Conservation (phyloP, 2,797 vertebrate genomes). For the Leptatherina wallacei region DNA sequence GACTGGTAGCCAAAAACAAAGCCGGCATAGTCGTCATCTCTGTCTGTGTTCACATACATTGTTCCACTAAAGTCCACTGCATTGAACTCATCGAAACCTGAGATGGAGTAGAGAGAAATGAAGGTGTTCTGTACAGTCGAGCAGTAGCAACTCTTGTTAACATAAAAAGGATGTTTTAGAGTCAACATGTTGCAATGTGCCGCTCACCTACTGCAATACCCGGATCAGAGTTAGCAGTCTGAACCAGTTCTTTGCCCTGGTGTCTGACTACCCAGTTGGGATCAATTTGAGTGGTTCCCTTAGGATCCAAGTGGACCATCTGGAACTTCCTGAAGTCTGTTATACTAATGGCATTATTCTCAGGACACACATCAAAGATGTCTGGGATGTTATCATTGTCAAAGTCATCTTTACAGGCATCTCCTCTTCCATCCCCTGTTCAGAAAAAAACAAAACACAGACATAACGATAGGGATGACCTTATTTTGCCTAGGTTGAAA, state of each 20-base stretch:
- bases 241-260: conserved; percentile 97
- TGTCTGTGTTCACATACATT: conserved; percentile 97
- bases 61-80: conserved; percentile 98
- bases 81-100: conserved; percentile 95
- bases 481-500: conserved; percentile 39
- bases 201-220: conserved; percentile 96
- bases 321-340: conserved; percentile 99
- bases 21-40: conserved; percentile 97
- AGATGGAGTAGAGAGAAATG: background rate
- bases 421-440: conserved; percentile 93
- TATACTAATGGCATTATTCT: conserved; percentile 92
- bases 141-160: background rate
- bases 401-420: conserved; percentile 97
- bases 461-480: conserved; percentile 21
- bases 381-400: conserved; percentile 96
- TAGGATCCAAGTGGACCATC: conserved; percentile 98
- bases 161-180: background rate
- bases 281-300: conserved; percentile 98
- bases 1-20: conserved; percentile 99
- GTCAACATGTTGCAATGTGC: background rate
- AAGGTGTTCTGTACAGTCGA: background rate
- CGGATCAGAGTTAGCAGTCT: conserved; percentile 98
- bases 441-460: conserved; percentile 26
- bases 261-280: conserved; percentile 99
- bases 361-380: conserved; percentile 94